Evolutionary conservation across 2,888 invertebrate genomes (phyloP), one percentile per base, ranked within the genome.

Genomic region (Apamea crenata): DNA sequence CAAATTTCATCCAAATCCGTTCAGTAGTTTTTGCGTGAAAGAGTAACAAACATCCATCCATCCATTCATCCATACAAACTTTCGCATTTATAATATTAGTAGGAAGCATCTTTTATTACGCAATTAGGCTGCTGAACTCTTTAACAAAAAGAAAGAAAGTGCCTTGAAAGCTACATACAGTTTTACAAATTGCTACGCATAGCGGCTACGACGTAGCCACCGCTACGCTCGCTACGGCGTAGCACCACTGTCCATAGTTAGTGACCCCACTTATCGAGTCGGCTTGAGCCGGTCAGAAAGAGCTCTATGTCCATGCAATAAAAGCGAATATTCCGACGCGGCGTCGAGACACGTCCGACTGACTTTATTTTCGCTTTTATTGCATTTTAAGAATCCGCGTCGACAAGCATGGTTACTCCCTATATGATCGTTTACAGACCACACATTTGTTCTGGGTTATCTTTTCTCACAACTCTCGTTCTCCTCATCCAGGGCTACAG

Each of bases 401-500:
- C 14, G 59, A 5, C 29, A 59, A 29, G n/a, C 16, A 14, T 59
- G n/a, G 29, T 29, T 29, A 16, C 29, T 29, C 29, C 29, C 61
- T 61, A 14, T 61, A 14, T 29, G 18, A 32, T 63, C 7, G 7
- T 61, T 29, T 18, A 32, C 18, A 18, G 63, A 1, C 32, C 18
- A 8, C 63, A 32, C 8, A 63, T 65, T 21, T 65, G 21, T 36
- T 36, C 5, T 36, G 36, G 25, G 16, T 32, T n/a, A 3, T 18
- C 1, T 21, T 65, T 21, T 71, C 16, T 61, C 16, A 61, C 10
- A 1, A 16, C 14, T 3, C 12, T 6, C n/a, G 7, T 44, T 44
- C 14, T 53, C 6, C 16, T n/a, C 25, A 40, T n/a, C 1, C 44
- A 94, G 97, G 84, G 92, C 91, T 0, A 93, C 94, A 4, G 96